Conservation (phyloP, 2,797 vertebrate genomes). For the Todus mexicanus region DNA sequence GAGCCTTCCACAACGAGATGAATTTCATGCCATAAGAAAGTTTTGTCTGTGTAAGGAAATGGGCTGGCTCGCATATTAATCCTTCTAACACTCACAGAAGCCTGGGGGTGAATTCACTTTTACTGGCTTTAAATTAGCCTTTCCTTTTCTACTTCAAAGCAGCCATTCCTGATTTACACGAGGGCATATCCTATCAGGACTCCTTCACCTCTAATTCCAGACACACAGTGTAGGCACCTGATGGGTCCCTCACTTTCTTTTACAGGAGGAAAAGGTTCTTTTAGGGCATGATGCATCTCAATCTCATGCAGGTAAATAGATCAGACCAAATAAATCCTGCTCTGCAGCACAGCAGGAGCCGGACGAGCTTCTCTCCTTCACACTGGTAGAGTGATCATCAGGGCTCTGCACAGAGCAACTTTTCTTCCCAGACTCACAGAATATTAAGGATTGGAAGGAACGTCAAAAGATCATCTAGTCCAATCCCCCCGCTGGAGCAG, state of each 20-base stretch:
- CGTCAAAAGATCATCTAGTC: too few species aligned
- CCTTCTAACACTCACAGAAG: background rate
- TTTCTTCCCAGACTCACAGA: too few species aligned
- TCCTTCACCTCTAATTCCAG: background rate
- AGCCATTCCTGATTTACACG: background rate
- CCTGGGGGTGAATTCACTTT: background rate
- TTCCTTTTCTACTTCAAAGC: background rate
- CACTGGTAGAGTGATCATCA: rapidly evolving
- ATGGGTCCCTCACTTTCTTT: background rate
- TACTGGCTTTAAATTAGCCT: constrained; percentile 24
- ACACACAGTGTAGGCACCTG: background rate
- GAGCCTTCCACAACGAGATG: background rate
- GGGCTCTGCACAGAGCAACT: background rate
- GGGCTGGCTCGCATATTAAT: background rate
- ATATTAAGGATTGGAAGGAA: too few species aligned
- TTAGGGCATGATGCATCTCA: background rate
- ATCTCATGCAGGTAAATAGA: background rate
- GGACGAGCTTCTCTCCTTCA: background rate
- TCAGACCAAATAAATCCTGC: background rate
- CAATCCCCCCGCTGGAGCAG: too few species aligned
- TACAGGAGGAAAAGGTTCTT: background rate
- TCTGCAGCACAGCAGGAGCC: background rate
- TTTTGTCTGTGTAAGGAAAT: background rate
- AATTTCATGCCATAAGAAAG: background rate
- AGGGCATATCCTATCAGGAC: background rate